Evolutionary conservation across 2,113 vertebrate genomes (phyloP).

Genomic region (Oreochromis tanganicae): DNA sequence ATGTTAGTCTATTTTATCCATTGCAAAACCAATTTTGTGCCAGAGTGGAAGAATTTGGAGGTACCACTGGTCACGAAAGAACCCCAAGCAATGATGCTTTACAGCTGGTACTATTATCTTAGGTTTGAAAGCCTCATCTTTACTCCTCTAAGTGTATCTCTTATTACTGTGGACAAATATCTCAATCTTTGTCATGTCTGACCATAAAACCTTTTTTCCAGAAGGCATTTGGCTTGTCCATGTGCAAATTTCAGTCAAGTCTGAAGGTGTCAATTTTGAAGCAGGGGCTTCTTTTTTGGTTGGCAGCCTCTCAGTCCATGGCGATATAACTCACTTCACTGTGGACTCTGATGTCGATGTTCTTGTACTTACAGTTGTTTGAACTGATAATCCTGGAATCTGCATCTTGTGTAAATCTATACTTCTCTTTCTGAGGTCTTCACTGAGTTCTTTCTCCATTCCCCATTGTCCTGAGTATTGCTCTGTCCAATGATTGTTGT

Average conservation of each 20-base stretch:
- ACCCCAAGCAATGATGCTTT: not conserved
- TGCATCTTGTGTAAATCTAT: not conserved
- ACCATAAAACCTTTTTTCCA: not conserved
- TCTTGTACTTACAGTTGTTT: not conserved
- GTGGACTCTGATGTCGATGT: rapidly evolving
- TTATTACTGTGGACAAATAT: not conserved
- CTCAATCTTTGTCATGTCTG: not conserved
- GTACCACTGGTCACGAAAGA: not conserved
- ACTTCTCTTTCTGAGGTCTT: not conserved
- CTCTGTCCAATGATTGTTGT: not conserved
- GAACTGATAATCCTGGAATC: not conserved
- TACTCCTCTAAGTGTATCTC: not conserved
- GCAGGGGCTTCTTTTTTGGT: not conserved
- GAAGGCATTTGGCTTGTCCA: not conserved
- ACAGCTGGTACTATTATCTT: not conserved
- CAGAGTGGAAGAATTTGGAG: not conserved
- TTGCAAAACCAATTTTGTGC: not conserved
- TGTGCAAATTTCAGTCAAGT: not conserved
- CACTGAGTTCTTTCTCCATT: not conserved
- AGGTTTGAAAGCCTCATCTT: not conserved
- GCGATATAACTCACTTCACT: not conserved
- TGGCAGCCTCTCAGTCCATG: not conserved
- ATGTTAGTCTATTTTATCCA: not conserved
- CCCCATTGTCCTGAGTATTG: not conserved
- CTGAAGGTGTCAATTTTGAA: not conserved